These are phyloP conservation scores for Acrossocheilus wenchowensis DNA, from an alignment of 2,797 vertebrate species.

Conservation along the genomic window DNA sequence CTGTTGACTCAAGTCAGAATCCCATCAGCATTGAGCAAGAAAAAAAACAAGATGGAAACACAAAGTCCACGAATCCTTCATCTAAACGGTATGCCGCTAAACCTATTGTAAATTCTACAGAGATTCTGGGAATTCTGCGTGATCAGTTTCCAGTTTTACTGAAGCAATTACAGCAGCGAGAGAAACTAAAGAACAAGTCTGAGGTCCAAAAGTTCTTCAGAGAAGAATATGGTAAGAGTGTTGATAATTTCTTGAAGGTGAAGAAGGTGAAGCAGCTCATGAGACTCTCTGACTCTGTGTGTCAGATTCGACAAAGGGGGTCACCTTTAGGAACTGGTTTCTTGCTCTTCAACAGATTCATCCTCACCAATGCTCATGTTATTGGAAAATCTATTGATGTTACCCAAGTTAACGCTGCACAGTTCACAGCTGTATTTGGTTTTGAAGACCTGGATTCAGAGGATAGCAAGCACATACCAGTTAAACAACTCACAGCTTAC, in stretches of 20 bases:
- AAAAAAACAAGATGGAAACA: neutral
- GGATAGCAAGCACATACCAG: accelerated
- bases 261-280: conserved; percentile 59
- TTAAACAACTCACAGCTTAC: conserved; percentile 53
- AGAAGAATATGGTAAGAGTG: conserved; percentile 66
- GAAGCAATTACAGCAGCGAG: conserved; percentile 5
- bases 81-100: neutral
- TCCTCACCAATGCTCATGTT: conserved; percentile 63
- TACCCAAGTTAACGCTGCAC: neutral
- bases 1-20: neutral
- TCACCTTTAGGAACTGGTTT: conserved; percentile 2
- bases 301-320: neutral
- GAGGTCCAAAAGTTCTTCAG: conserved; percentile 37
- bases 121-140: neutral
- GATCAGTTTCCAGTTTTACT: neutral
- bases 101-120: neutral
- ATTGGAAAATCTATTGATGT: conserved; percentile 24
- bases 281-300: conserved; percentile 49
- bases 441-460: neutral
- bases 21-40: neutral
- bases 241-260: conserved; percentile 13
- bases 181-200: neutral
- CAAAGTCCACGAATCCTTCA: neutral
- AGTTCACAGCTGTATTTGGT: conserved; percentile 14
- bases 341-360: conserved; percentile 37